phyloP scores from a whole-genome alignment of 2,888 invertebrate genomes.

The Itoplectis maculator region DNA sequence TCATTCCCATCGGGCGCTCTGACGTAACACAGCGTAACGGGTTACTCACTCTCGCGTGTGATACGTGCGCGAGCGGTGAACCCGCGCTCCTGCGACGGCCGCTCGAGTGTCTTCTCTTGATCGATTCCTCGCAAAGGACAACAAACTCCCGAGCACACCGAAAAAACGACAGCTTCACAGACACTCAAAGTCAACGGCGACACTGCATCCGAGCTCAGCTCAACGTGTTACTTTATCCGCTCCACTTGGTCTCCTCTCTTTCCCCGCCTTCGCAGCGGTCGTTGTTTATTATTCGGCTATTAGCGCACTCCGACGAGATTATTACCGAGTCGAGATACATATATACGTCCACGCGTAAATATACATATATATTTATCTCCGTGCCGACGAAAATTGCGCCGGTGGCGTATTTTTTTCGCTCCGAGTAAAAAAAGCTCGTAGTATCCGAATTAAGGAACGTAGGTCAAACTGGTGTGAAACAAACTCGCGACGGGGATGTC shows the following conservation, averaged over 20 bases:
- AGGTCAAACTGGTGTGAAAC: no score
- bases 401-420: no score
- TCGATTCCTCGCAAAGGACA: not conserved
- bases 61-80: not conserved
- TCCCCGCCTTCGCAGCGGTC: not conserved
- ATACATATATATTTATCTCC: no score
- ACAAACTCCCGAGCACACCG: not conserved
- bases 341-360: not conserved
- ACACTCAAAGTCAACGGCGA: constrained; percentile 33
- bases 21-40: not conserved
- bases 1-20: not conserved
- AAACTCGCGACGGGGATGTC: not conserved
- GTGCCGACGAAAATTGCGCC: no score
- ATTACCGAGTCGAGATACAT: not conserved
- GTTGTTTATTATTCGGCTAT: constrained; percentile 13
- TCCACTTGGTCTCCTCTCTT: constrained; percentile 7
- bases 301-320: constrained; percentile 14
- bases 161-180: constrained; percentile 16
- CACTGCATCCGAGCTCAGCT: constrained; percentile 53
- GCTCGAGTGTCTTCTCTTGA: no score
- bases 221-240: constrained; percentile 13
- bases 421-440: no score
- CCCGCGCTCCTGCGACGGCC: no score
- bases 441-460: no score
- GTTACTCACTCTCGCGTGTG: constrained; percentile 11